Evolutionary conservation across 92 coral and sea anemone genomes (phyloP).

Genomic region (Chrysogorgia sp.): DNA sequence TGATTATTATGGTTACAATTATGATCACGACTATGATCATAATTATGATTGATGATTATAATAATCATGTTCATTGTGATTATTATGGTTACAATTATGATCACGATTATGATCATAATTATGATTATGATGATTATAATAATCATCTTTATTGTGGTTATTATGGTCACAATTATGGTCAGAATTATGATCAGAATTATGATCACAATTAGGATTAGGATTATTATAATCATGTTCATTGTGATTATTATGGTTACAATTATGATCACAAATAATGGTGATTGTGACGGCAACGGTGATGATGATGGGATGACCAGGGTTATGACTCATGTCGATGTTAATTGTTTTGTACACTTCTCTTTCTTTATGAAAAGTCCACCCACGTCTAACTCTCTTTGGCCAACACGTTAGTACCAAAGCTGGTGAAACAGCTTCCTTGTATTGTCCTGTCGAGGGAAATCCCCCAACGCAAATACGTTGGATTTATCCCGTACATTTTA

Average conservation of each 20-base stretch:
- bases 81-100: not conserved
- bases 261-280: not conserved
- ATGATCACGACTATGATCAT: not conserved
- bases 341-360: no score
- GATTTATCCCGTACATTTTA: constrained; percentile 34
- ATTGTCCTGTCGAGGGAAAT: constrained; percentile 73
- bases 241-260: not conserved
- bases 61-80: not conserved
- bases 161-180: not conserved
- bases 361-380: constrained; percentile 7
- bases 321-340: not conserved
- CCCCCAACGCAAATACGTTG: constrained; percentile 75
- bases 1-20: not conserved
- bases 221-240: not conserved
- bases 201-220: not conserved
- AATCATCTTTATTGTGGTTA: not conserved
- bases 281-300: not conserved
- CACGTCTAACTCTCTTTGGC: not conserved
- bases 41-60: not conserved
- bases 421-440: constrained; percentile 50
- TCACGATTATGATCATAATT: not conserved
- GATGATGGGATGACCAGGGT: not conserved
- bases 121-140: not conserved
- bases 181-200: not conserved
- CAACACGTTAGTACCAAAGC: constrained; percentile 14